A percentile compares a stretch with the other conserved stretches of the same genome.
Evolutionary conservation across 2,888 invertebrate genomes (phyloP).

Genomic region (Lasioglossum zephyrum): DNA sequence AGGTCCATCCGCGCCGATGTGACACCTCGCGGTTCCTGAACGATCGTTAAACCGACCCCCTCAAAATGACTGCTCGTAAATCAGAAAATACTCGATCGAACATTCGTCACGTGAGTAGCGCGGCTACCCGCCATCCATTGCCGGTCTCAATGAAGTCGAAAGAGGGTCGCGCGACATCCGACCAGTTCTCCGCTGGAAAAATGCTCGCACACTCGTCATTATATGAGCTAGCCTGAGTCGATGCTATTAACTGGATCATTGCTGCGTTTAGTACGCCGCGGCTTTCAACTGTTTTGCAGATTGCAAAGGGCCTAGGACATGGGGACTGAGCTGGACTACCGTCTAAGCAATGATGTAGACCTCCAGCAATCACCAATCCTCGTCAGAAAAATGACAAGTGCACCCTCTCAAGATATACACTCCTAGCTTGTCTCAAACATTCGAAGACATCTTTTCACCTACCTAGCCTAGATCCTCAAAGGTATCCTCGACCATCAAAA

Average conservation of each 20-base stretch:
- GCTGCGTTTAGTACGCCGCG: not conserved
- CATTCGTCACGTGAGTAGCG: conserved; percentile 61
- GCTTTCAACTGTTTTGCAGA: not conserved
- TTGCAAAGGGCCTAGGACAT: not conserved
- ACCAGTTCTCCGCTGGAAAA: conserved; percentile 26
- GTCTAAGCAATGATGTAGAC: no score
- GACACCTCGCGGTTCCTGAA: conserved; percentile 59
- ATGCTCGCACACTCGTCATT: conserved; percentile 27
- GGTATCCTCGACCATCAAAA: no score
- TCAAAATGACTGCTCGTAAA: conserved; percentile 64
- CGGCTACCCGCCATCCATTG: not conserved
- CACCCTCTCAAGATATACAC: no score
- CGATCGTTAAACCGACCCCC: conserved; percentile 59
- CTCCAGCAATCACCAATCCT: no score
- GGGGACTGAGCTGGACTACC: no score
- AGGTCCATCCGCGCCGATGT: conserved; percentile 45
- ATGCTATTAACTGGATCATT: not conserved
- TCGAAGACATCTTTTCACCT: not conserved
- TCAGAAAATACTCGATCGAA: conserved; percentile 60
- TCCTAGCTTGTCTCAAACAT: no score
- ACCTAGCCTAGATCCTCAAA: not conserved
- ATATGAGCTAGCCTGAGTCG: not conserved
- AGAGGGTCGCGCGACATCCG: conserved; percentile 11
- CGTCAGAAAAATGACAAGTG: no score
- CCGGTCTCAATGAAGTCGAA: conserved; percentile 21